phyloP scores from a whole-genome alignment of 2,797 vertebrate species.

The Helarctos malayanus region DNA sequence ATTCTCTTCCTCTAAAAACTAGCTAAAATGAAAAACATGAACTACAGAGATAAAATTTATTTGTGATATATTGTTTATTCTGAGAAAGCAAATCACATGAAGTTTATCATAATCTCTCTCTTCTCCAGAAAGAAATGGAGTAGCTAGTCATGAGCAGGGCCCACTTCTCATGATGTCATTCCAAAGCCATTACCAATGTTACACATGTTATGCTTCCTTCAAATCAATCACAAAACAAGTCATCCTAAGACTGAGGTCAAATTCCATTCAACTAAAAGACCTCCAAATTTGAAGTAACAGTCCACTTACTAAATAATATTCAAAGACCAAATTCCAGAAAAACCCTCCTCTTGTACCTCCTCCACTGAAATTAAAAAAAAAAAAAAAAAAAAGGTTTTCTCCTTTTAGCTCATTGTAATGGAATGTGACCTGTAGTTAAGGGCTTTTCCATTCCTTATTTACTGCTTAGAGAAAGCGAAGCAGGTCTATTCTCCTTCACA shows the following conservation, averaged over 20 bases:
- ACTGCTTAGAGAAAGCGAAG: constrained; percentile 67
- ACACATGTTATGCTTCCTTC: constrained; percentile 70
- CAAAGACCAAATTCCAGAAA: constrained; percentile 78
- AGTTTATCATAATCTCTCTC: constrained; percentile 48
- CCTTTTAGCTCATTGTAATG: constrained; percentile 77
- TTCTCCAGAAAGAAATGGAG: constrained; percentile 71
- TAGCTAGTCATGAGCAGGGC: constrained; percentile 34
- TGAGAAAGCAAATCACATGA: constrained; percentile 67
- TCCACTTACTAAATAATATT: constrained; percentile 66
- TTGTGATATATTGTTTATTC: constrained; percentile 23
- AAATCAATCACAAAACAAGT: constrained; percentile 80
- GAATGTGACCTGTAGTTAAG: constrained; percentile 76
- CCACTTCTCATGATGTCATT: constrained; percentile 78
- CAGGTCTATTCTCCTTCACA: constrained; percentile 52
- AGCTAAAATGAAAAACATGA: constrained; percentile 67
- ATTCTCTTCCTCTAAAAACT: constrained; percentile 58
- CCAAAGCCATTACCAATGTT: constrained; percentile 75
- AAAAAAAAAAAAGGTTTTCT: constrained; percentile 48
- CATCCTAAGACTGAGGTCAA: constrained; percentile 74
- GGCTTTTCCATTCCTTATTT: constrained; percentile 72
- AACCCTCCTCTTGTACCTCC: constrained; percentile 55
- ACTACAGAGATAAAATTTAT: constrained; percentile 25
- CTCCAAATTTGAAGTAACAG: constrained; percentile 67
- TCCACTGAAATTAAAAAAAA: not conserved
- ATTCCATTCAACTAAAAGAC: constrained; percentile 77